Evolutionary conservation across 2,797 vertebrate genomes (phyloP), one percentile per base, ranked within the genome.

Genomic region (Synanceia verrucosa): DNA sequence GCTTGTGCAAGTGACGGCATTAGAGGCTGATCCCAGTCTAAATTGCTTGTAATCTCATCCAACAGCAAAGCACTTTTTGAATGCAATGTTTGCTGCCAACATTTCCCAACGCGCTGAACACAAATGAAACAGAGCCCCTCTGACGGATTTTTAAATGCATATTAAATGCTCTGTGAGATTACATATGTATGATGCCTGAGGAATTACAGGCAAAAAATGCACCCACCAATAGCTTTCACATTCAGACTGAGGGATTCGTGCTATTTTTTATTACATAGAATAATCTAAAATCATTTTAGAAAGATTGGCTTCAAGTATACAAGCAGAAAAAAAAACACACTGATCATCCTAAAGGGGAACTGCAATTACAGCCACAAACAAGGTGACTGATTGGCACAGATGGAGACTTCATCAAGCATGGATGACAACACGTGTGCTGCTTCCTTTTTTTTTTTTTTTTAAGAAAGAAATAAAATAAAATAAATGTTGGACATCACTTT

Each of bases 381-480:
- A 67, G 73, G 56, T 34, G 81, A 26, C 77, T 85, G 84, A 88
- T 79, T 84, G 75, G 69, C 81, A 84, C 85, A 85, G 79, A 62
- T 69, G 81, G 84, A 74, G 78, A 64, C 37, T 46, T 60, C 46
- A 73, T 64, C 56, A 29, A 11, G 46, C 61, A 34, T 5, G 19
- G 65, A 75, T 52, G 52, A 63, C 0, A 2, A 57, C 48, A 47
- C 43, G 75, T 75, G 78, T 58, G 48, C 11, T 5, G 2, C 8
- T 60, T 53, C 7, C 14, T 11, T 41, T 66, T 73, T 33, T n/a
- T n/a, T n/a, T n/a, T n/a, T n/a, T n/a, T n/a, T n/a, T n/a, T n/a
- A n/a, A n/a, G n/a, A n/a, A n/a, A n/a, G n/a, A n/a, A n/a, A 19
- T 16, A 57, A 65, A 72, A 51, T 16, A 64, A 69, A 26, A 43